Percentiles rank a stretch among this genome's conserved stretches.
Evolutionary conservation across 2,888 invertebrate species (phyloP).

Genomic region (Diploptera punctata): DNA sequence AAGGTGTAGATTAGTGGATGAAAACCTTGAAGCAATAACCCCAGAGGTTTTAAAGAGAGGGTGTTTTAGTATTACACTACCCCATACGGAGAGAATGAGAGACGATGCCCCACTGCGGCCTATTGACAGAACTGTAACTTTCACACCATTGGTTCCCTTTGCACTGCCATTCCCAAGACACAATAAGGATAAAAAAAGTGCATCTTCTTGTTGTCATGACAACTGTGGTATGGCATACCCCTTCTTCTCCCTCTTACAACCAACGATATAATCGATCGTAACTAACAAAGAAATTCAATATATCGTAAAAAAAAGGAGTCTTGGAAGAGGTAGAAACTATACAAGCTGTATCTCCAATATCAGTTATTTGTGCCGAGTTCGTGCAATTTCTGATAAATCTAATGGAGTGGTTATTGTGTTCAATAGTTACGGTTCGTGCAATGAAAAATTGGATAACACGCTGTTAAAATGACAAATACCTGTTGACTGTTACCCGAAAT

Average conservation of each 20-base stretch:
- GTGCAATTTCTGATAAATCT: too few species aligned
- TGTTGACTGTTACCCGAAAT: too few species aligned
- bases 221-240: not conserved
- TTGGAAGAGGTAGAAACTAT: not conserved
- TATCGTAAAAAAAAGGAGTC: not conserved
- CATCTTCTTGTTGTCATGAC: conserved; percentile 8
- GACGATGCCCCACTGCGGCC: not conserved
- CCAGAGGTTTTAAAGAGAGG: conserved; percentile 1
- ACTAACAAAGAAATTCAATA: conserved; percentile 10
- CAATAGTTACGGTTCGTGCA: too few species aligned
- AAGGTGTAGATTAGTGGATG: not conserved
- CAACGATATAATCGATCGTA: conserved; percentile 9
- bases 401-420: too few species aligned
- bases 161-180: not conserved
- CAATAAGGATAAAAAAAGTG: not conserved
- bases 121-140: conserved; percentile 9
- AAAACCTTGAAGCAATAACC: not conserved
- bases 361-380: too few species aligned
- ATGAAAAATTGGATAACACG: too few species aligned
- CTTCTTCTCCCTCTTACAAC: not conserved
- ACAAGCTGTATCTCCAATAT: not conserved
- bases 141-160: not conserved
- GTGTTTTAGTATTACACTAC: conserved; percentile 11
- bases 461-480: too few species aligned
- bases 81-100: not conserved